Percentiles rank a stretch among this genome's conserved stretches.
These are phyloP conservation scores for Pantelozetes paolii DNA, from an alignment of 2,888 invertebrate species.

Conservation along the genomic window DNA sequence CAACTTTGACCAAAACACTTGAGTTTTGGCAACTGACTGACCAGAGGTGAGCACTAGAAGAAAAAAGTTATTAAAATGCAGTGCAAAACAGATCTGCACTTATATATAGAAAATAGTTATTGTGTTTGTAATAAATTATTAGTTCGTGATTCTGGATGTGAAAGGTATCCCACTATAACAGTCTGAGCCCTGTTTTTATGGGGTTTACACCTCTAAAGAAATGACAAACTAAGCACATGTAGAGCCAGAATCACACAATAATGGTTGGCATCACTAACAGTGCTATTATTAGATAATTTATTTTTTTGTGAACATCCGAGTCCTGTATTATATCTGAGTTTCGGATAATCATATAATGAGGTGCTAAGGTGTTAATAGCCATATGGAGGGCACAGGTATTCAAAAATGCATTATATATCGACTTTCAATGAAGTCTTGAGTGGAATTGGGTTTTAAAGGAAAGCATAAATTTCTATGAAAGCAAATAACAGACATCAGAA, in stretches of 20 bases:
- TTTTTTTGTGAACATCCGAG: neutral
- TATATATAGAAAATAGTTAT: neutral
- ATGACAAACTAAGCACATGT: slow-evolving; percentile 3
- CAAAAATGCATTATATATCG: neutral
- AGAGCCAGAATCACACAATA: neutral
- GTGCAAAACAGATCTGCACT: neutral
- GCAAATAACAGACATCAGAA: neutral
- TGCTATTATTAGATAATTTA: neutral
- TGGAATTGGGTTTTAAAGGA: too few species aligned
- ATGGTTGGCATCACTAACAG: neutral
- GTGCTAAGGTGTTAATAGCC: slow-evolving; percentile 22
- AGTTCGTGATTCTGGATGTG: slow-evolving; percentile 16
- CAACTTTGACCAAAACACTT: neutral
- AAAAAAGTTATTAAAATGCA: slow-evolving; percentile 28
- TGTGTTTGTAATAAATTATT: slow-evolving; percentile 22
- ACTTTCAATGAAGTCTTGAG: too few species aligned
- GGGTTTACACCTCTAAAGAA: neutral
- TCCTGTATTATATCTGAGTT: neutral
- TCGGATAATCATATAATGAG: slow-evolving; percentile 18
- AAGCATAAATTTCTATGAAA: neutral
- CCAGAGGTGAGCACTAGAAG: neutral
- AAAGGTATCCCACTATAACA: neutral
- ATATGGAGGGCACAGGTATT: neutral
- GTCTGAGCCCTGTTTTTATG: neutral
- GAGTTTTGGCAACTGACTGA: neutral